Evolutionary conservation across 1,140 invertebrate genomes (phyloP), one percentile per base, ranked within the genome.

Genomic region (Drosophila parvula): DNA sequence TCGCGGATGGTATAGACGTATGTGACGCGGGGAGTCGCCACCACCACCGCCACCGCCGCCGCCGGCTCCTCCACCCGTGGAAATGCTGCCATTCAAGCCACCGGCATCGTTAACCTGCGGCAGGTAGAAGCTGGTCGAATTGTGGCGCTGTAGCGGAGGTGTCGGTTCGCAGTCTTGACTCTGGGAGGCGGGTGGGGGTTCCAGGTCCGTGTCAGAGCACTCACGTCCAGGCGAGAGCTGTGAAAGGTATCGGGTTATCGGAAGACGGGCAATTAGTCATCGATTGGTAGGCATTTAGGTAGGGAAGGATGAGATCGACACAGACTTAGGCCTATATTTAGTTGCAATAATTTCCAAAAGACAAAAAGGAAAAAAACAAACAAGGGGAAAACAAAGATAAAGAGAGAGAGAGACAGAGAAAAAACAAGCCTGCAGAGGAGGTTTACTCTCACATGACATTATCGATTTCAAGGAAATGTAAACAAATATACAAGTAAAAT

Each of bases 81-180:
- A 77, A 63, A 90, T 78, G 51, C 74, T 90, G 43, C 88, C 90
- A 50, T 91, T 91, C 28, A 86, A 65, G 38, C 71, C 81, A 41
- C 51, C 64, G 14, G 50, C 56, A 44, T 83, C 79, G 61, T 60
- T 85, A 47, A 81, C 78, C 51, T 90, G 95, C 55, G 95, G 95
- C 89, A 97, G 94, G 93, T 98, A 98, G 93, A 98, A 97, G 93
- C 98, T 98, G 82, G 94, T 97, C 45, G 97, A 98, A 81, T 97
- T 97, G 76, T 98, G 96, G 78, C 97, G 94, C 92, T 97, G 97
- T 62, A 97, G 93, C 14, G 97, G 96, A 30, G 97, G 97, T 71
- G 97, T 98, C 32, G 97, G 97, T 92, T 98, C 97, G 93, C 97
- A 98, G 93, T 98, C 97, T 86, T 97, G 96, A 40, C 96, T 97